Conservation (phyloP, 2,797 vertebrate genomes). For the Eulemur rubriventer region DNA sequence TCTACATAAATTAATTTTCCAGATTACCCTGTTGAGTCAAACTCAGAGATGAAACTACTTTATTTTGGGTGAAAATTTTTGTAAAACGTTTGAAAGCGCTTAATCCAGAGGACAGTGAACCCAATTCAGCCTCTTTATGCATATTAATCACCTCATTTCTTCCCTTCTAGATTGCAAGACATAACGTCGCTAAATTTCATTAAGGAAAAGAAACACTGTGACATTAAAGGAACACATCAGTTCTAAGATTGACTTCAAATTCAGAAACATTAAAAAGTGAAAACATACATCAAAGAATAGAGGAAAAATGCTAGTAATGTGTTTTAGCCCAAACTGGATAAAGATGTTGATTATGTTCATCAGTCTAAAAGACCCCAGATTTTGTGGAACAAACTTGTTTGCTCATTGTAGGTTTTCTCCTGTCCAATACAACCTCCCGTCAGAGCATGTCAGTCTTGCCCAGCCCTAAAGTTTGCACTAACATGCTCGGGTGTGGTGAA, state of each 20-base stretch:
- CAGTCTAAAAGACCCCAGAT: background rate
- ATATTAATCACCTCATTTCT: background rate
- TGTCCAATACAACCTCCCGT: background rate
- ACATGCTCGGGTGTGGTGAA: background rate
- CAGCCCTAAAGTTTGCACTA: background rate
- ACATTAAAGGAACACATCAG: background rate
- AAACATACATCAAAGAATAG: background rate
- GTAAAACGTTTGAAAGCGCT: background rate
- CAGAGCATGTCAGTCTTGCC: background rate
- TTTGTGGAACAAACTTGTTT: background rate
- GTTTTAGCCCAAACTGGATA: background rate
- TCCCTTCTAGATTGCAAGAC: background rate
- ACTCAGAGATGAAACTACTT: background rate
- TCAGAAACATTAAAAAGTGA: constrained; percentile 12
- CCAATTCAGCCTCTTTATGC: background rate
- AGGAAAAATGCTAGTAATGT: background rate
- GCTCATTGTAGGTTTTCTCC: background rate
- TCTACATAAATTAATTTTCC: background rate
- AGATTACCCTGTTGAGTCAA: background rate
- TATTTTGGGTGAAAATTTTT: background rate
- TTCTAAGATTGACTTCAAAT: background rate
- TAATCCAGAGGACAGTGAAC: background rate
- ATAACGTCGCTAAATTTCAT: background rate
- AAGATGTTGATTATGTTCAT: background rate
- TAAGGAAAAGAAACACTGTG: background rate